A percentile compares a stretch with the other conserved stretches of the same genome.
Evolutionary conservation across 53 echinoderm and acorn worm genomes (phyloP).

Genomic region (Mesocentrotus franciscanus): DNA sequence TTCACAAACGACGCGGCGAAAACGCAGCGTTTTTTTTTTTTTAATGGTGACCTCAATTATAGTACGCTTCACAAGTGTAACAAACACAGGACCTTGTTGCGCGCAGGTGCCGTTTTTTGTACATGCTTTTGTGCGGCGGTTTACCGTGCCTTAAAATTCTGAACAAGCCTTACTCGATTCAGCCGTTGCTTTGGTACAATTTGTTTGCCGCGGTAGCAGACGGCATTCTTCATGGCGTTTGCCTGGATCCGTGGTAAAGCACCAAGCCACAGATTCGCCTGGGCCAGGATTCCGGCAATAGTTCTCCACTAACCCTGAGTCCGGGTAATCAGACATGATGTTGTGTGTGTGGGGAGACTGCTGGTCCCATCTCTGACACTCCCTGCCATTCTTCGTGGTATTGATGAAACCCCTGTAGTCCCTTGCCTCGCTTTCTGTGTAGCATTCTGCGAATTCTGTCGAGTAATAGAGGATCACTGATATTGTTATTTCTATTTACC

Average conservation of each 20-base stretch:
- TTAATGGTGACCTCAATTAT: too few species aligned
- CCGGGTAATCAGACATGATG: conserved; percentile 39
- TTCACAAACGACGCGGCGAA: too few species aligned
- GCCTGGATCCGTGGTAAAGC: not conserved
- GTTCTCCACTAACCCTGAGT: not conserved
- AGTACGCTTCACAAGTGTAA: too few species aligned
- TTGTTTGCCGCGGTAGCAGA: not conserved
- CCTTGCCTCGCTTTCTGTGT: not conserved
- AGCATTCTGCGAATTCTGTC: not conserved
- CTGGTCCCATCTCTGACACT: not conserved
- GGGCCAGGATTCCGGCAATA: not conserved
- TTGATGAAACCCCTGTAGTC: conserved; percentile 32
- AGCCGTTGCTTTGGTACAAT: not conserved
- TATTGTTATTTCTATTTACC: too few species aligned
- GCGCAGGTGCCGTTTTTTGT: too few species aligned
- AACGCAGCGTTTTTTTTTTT: too few species aligned
- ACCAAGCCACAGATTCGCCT: not conserved
- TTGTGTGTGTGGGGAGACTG: not conserved
- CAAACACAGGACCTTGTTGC: too few species aligned
- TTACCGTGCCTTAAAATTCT: too few species aligned
- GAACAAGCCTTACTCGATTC: not conserved
- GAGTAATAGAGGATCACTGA: not conserved
- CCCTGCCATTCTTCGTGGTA: not conserved
- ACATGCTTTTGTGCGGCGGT: too few species aligned
- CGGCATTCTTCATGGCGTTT: not conserved